These are phyloP conservation scores for Tapera naevia DNA, from an alignment of 2,797 vertebrate genomes.

Conservation along the genomic window DNA sequence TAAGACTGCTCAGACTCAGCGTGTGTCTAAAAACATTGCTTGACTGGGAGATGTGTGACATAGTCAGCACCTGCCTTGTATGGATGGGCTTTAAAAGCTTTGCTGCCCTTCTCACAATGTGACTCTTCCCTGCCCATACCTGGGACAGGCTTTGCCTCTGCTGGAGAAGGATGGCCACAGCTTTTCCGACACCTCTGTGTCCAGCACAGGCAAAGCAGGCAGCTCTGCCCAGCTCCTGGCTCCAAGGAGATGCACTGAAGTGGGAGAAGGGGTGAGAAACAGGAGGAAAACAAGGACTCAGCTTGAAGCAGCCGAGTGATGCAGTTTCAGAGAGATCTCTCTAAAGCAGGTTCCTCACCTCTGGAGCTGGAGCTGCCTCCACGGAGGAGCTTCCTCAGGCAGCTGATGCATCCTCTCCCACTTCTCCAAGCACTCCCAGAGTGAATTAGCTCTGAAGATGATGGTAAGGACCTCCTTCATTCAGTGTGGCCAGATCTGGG, in stretches of 20 bases:
- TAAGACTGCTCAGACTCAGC: background rate
- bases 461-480: background rate
- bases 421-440: background rate
- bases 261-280: background rate
- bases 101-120: background rate
- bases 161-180: background rate
- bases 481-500: background rate
- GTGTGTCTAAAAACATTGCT: background rate
- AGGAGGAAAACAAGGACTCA: rapidly evolving
- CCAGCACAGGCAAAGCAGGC: too few species aligned
- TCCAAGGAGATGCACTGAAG: background rate
- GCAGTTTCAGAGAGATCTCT: background rate
- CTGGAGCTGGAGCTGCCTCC: background rate
- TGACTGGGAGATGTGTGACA: background rate
- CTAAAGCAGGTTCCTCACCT: background rate
- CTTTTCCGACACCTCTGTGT: rapidly evolving
- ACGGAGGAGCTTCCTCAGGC: background rate
- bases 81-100: background rate
- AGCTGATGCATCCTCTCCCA: background rate
- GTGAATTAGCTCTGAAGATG: background rate
- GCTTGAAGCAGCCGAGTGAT: background rate
- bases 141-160: background rate
- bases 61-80: background rate
- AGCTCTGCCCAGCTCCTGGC: background rate
- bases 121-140: background rate